Evolutionary conservation across 2,888 invertebrate species (phyloP).

Genomic region (Pilophorus perplexus): DNA sequence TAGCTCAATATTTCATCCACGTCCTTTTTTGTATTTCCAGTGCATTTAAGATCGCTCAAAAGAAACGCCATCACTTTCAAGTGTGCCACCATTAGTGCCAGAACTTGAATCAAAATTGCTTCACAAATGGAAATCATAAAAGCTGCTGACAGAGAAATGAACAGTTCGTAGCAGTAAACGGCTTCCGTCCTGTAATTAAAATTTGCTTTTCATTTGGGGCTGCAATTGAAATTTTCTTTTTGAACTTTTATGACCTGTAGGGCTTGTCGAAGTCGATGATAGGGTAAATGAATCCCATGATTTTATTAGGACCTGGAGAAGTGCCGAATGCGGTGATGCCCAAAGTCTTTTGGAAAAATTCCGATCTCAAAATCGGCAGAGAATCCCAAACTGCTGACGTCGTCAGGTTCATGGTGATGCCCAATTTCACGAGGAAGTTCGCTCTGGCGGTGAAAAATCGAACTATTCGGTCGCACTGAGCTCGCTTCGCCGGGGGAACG

Average conservation of each 20-base stretch:
- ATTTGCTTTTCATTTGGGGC: too few species aligned
- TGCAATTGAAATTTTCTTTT: too few species aligned
- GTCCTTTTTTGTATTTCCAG: not conserved
- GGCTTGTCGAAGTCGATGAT: too few species aligned
- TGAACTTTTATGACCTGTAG: too few species aligned
- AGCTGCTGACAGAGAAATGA: not conserved
- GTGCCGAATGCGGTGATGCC: constrained; percentile 13
- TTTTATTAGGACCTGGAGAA: constrained; percentile 6
- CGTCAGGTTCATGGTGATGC: not conserved
- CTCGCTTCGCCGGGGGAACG: constrained; percentile 4
- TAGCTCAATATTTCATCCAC: not conserved
- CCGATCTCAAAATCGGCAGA: constrained; percentile 22
- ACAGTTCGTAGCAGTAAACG: constrained; percentile 26
- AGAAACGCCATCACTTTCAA: constrained; percentile 1
- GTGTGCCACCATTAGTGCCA: constrained; percentile 14
- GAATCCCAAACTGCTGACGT: constrained; percentile 4
- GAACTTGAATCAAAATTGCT: not conserved
- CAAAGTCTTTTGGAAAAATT: constrained; percentile 7
- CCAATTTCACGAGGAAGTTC: not conserved
- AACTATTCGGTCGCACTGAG: not conserved
- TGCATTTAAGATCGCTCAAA: not conserved
- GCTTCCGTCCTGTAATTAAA: constrained; percentile 6
- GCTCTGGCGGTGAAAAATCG: not conserved
- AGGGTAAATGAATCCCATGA: constrained; percentile 27
- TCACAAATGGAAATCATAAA: constrained; percentile 17